These are phyloP conservation scores for Avahi laniger DNA, from an alignment of 2,797 vertebrate species.

Conservation along the genomic window DNA sequence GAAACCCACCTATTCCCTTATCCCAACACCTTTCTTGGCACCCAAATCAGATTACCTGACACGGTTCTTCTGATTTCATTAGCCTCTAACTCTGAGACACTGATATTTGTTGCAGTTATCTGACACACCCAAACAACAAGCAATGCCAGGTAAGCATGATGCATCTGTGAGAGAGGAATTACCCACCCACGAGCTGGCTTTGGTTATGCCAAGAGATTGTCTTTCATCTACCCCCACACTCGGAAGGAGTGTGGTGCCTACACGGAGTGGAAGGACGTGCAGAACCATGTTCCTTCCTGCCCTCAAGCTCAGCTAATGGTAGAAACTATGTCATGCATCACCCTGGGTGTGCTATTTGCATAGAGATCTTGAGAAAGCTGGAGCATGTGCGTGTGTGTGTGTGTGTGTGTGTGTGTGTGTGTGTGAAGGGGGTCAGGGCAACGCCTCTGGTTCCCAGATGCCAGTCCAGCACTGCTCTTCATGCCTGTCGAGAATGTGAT, in stretches of 20 bases:
- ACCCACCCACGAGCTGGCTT: accelerated
- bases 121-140: background rate
- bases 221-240: background rate
- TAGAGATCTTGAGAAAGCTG: background rate
- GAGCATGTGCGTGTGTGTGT: accelerated
- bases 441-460: background rate
- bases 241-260: too few relatives aligned
- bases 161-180: accelerated
- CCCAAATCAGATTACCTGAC: background rate
- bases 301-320: background rate
- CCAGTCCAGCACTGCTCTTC: too few relatives aligned
- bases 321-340: accelerated
- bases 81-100: background rate
- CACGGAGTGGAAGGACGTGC: accelerated
- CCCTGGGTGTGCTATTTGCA: background rate
- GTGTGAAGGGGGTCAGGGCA: background rate
- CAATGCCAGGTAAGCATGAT: accelerated
- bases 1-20: background rate
- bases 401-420: background rate
- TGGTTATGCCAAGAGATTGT: accelerated
- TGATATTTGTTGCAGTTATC: background rate
- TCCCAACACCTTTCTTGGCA: background rate
- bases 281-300: background rate
- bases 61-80: background rate
- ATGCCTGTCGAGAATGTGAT: background rate